These are phyloP conservation scores for Himalopsyche phryganea DNA, from an alignment of 1,140 invertebrate genomes.

Conservation along the genomic window DNA sequence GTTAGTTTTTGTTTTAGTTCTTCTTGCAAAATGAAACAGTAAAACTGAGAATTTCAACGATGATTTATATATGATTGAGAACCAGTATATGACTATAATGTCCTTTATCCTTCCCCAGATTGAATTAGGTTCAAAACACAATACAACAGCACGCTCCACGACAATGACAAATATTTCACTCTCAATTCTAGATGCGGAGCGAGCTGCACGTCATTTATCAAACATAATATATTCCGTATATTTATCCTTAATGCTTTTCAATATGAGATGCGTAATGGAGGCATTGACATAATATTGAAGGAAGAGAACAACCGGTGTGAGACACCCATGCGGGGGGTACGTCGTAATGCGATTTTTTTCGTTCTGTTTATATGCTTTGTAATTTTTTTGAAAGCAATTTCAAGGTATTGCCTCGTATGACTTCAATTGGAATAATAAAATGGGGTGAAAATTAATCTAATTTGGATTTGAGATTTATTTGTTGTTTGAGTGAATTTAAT, in stretches of 20 bases:
- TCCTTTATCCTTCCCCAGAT: constrained; percentile 26
- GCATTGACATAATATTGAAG: constrained; percentile 1
- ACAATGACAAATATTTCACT: constrained; percentile 32
- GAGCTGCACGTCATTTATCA: constrained; percentile 29
- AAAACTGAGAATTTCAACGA: too few species aligned
- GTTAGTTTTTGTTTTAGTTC: too few species aligned
- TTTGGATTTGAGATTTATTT: too few species aligned
- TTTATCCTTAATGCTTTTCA: constrained; percentile 28
- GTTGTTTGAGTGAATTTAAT: too few species aligned
- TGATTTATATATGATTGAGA: too few species aligned
- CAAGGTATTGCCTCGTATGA: too few species aligned
- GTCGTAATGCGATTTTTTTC: background rate
- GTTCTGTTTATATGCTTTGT: background rate
- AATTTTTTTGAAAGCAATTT: background rate
- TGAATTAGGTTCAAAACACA: constrained; percentile 31
- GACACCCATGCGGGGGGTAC: background rate
- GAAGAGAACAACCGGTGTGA: constrained; percentile 2
- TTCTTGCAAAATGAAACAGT: too few species aligned
- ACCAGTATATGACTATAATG: constrained; percentile 17
- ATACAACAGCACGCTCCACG: constrained; percentile 16
- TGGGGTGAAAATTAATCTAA: too few species aligned
- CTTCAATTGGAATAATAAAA: too few species aligned
- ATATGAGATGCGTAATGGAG: constrained; percentile 21
- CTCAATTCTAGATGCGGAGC: background rate
- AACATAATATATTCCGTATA: constrained; percentile 36